Conservation (phyloP, 2,113 vertebrate species). For the Galemys pyrenaicus region DNA sequence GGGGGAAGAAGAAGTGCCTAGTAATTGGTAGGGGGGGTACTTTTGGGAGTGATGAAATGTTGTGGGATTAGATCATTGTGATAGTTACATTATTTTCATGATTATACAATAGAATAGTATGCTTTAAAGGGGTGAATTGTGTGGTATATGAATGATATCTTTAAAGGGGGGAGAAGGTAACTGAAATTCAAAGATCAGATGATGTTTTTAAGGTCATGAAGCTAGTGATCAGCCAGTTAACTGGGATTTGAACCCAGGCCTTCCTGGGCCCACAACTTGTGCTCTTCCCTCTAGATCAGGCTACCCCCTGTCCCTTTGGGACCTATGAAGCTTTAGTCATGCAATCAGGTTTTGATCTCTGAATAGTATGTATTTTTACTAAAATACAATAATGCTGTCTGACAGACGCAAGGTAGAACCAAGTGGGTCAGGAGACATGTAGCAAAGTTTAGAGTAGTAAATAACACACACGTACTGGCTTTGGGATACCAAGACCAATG, state of each 20-base stretch:
- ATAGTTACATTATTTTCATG: not conserved
- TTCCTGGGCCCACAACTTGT: not conserved
- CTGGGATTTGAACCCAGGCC: not conserved
- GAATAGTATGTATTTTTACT: not conserved
- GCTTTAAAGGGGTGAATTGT: not conserved
- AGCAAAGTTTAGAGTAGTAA: not conserved
- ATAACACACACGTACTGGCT: not conserved
- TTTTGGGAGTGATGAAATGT: not conserved
- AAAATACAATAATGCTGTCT: not conserved
- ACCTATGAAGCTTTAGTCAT: not conserved
- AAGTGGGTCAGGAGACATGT: not conserved
- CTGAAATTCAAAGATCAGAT: not conserved
- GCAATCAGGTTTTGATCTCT: not conserved
- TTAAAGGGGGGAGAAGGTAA: not conserved
- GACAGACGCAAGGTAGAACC: not conserved
- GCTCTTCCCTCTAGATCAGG: not conserved
- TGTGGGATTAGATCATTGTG: not conserved
- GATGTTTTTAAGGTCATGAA: not conserved
- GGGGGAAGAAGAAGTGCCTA: not conserved
- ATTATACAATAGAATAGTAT: not conserved
- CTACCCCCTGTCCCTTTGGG: not conserved
- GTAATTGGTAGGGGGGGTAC: not conserved
- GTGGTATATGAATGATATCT: not conserved
- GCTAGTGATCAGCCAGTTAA: not conserved
- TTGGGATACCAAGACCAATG: not conserved